These are phyloP conservation scores for Campylorhamphus procurvoides DNA, from an alignment of 2,113 vertebrate genomes.

Conservation along the genomic window DNA sequence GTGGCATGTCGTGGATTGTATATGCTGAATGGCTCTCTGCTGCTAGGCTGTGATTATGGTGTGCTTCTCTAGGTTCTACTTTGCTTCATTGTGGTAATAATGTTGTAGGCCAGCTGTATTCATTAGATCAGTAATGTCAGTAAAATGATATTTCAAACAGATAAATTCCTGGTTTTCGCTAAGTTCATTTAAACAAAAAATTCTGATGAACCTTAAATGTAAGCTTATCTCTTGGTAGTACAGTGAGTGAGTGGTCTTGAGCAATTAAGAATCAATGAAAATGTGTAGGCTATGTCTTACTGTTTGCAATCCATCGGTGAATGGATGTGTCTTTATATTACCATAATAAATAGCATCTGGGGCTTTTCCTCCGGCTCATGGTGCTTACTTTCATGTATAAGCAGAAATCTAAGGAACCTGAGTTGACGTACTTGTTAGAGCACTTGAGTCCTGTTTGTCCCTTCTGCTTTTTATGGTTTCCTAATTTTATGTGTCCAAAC, in stretches of 20 bases:
- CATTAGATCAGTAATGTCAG: neutral
- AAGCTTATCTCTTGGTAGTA: neutral
- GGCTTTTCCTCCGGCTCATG: neutral
- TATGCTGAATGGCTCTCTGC: neutral
- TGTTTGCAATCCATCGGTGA: neutral
- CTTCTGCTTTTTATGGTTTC: neutral
- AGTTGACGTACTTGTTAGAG: neutral
- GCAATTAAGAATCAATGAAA: neutral
- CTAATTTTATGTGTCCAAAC: neutral
- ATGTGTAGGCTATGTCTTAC: neutral
- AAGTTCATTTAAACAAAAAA: neutral
- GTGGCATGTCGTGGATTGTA: fast-evolving
- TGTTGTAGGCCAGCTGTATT: neutral
- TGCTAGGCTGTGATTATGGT: neutral
- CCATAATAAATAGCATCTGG: neutral
- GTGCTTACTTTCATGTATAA: neutral
- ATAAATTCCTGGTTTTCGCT: neutral
- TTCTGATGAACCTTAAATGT: neutral
- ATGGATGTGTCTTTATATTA: neutral
- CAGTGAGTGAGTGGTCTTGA: neutral
- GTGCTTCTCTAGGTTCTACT: neutral
- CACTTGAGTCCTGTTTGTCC: neutral
- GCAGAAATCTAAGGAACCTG: neutral
- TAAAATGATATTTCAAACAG: neutral
- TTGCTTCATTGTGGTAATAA: neutral